A percentile compares a stretch with the other conserved stretches of the same genome.
phyloP scores from a whole-genome alignment of 2,113 vertebrate genomes.

The Drymodes brunneopygia region DNA sequence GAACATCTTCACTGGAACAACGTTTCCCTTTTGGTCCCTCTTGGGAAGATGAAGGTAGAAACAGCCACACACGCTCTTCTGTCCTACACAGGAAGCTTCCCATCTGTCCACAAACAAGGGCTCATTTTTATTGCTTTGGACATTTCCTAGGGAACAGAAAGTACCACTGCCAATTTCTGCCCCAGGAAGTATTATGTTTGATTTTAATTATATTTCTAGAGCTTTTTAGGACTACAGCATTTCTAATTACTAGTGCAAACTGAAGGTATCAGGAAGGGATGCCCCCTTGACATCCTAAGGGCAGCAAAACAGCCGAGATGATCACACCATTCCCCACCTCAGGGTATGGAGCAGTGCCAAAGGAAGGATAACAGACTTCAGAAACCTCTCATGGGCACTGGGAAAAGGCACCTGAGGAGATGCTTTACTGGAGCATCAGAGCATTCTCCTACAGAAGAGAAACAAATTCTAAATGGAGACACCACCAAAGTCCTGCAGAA shows the following conservation, averaged over 20 bases:
- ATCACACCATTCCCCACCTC: not conserved
- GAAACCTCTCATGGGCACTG: not conserved
- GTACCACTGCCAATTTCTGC: not conserved
- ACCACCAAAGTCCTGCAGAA: not conserved
- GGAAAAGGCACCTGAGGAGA: not conserved
- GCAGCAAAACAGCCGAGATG: not conserved
- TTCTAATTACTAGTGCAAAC: slow-evolving; percentile 15
- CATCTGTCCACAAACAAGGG: not conserved
- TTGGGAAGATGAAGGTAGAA: not conserved
- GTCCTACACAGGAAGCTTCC: not conserved
- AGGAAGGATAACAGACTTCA: not conserved
- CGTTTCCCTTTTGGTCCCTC: not conserved
- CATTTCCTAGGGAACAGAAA: not conserved
- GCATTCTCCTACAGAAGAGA: not conserved
- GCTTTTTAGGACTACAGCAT: not conserved
- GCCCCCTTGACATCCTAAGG: not conserved
- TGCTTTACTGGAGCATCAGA: not conserved
- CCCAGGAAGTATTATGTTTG: not conserved
- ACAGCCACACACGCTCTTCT: not conserved
- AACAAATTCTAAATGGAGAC: not conserved
- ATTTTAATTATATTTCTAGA: slow-evolving; percentile 30
- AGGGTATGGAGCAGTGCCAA: not conserved
- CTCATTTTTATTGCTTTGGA: not conserved
- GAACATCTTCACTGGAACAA: not conserved
- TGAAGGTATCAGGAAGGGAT: not conserved